These are phyloP conservation scores for Setipinna tenuifilis DNA, from an alignment of 2,797 vertebrate species.

Conservation along the genomic window DNA sequence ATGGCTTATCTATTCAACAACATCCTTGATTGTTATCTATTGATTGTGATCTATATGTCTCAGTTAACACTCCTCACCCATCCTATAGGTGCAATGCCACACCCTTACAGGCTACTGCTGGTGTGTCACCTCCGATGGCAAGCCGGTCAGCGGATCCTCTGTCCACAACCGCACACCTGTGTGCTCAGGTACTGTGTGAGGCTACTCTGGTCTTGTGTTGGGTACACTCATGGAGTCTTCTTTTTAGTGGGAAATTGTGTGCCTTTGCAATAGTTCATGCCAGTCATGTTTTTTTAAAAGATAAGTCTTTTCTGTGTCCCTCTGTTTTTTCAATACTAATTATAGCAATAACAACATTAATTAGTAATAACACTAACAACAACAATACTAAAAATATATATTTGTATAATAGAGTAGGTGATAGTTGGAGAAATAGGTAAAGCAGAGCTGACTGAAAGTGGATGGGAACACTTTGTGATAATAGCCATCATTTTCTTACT, in stretches of 20 bases:
- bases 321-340: not conserved
- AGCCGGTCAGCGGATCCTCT: conserved; percentile 96
- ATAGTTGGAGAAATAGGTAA: conserved; percentile 41
- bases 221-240: too few species aligned
- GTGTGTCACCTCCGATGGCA: conserved; percentile 95
- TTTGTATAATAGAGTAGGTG: conserved; percentile 24
- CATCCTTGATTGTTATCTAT: conserved; percentile 26
- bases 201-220: too few species aligned
- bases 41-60: not conserved
- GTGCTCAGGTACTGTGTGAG: conserved; percentile 92
- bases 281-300: too few species aligned
- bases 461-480: conserved; percentile 79
- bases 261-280: too few species aligned
- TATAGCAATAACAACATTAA: not conserved
- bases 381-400: not conserved
- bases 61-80: conserved; percentile 37
- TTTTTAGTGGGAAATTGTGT: too few species aligned
- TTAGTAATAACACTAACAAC: not conserved
- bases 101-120: conserved; percentile 98
- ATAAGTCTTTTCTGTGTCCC: too few species aligned
- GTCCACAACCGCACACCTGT: conserved; percentile 98
- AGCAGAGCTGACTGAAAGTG: conserved; percentile 60
- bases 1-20: conserved; percentile 33
- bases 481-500: conserved; percentile 73
- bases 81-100: conserved; percentile 94